Conservation (phyloP, 1,140 invertebrate genomes). For the Trinorchestia longiramus region DNA sequence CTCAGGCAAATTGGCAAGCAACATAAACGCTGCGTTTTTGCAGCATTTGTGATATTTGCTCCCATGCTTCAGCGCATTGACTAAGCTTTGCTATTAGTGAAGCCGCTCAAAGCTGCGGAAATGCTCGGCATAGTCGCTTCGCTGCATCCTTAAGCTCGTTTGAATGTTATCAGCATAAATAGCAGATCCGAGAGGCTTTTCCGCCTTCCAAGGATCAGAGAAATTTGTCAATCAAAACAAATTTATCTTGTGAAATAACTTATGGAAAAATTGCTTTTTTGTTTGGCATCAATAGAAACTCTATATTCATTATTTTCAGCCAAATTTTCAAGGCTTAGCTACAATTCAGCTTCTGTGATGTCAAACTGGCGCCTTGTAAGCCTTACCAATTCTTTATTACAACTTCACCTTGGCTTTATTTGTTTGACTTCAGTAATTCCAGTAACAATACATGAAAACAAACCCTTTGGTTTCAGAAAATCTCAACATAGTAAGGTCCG, state of each 20-base stretch:
- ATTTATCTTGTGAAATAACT: neutral
- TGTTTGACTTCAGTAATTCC: too few relatives aligned
- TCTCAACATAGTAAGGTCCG: too few relatives aligned
- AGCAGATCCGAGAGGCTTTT: neutral
- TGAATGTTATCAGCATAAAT: neutral
- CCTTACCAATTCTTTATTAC: too few relatives aligned
- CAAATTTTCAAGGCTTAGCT: too few relatives aligned
- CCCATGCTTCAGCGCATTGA: neutral
- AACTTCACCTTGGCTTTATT: too few relatives aligned
- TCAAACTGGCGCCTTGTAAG: too few relatives aligned
- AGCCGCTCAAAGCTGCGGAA: neutral
- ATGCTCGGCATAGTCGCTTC: neutral
- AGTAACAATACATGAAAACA: too few relatives aligned
- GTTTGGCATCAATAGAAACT: too few relatives aligned
- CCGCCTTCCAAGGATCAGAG: neutral
- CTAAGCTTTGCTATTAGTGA: slow-evolving; percentile 9
- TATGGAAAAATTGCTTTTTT: neutral
- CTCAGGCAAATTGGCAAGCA: neutral
- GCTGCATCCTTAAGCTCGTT: neutral
- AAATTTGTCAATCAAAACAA: neutral
- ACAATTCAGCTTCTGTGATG: too few relatives aligned
- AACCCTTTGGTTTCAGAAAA: too few relatives aligned
- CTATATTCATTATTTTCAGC: too few relatives aligned
- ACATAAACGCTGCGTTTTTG: slow-evolving; percentile 25
- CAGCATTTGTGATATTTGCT: slow-evolving; percentile 36